Conservation (phyloP, 2,888 invertebrate genomes). For the Platycnemis pennipes region DNA sequence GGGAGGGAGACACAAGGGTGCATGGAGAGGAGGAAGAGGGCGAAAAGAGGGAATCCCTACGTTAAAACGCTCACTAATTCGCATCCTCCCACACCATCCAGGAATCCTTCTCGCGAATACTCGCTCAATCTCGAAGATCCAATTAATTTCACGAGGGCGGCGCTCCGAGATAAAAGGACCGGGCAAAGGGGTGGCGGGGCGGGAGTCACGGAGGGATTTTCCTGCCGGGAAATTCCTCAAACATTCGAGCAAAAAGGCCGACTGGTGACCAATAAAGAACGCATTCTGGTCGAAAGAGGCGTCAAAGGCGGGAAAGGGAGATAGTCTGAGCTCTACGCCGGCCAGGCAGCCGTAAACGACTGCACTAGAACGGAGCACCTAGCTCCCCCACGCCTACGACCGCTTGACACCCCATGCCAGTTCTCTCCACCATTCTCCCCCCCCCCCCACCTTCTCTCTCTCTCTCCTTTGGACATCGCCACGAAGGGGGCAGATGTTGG, state of each 20-base stretch:
- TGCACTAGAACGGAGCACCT: conserved; percentile 15
- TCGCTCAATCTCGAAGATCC: conserved; percentile 29
- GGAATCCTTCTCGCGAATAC: not conserved
- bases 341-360: not conserved
- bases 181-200: not conserved
- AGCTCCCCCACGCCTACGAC: not conserved
- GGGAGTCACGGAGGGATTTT: not conserved
- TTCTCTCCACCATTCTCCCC: not conserved
- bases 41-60: not conserved
- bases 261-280: conserved; percentile 33
- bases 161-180: not conserved
- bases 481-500: not conserved
- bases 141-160: not conserved
- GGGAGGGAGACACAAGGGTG: too few species aligned
- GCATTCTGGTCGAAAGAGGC: conserved; percentile 39
- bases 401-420: not conserved
- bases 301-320: not conserved
- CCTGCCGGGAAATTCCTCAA: conserved; percentile 19
- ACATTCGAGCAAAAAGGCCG: conserved; percentile 17
- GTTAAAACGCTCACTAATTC: conserved; percentile 20
- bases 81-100: not conserved
- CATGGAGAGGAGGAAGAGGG: not conserved
- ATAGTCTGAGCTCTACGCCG: not conserved
- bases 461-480: not conserved
- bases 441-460: not conserved